These are phyloP conservation scores for Hemicrepidius hirtus DNA, from an alignment of 2,888 invertebrate species.

Conservation along the genomic window DNA sequence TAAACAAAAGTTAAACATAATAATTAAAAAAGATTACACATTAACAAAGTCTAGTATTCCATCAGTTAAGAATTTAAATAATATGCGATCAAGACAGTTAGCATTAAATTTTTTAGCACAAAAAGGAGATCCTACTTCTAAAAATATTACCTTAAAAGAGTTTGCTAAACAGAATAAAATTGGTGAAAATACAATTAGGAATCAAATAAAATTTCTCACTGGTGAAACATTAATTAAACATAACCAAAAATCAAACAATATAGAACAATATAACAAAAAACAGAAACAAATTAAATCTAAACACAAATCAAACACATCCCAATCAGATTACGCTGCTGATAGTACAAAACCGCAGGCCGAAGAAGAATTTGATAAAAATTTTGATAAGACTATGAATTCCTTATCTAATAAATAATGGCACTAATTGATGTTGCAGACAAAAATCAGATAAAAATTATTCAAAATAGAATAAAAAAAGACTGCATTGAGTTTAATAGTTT, in stretches of 20 bases:
- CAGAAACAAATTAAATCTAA: slow-evolving; percentile 6
- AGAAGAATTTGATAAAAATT: slow-evolving; percentile 1
- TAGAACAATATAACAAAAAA: slow-evolving; percentile 4
- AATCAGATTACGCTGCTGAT: neutral
- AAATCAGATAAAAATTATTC: slow-evolving; percentile 4
- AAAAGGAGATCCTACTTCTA: slow-evolving; percentile 4
- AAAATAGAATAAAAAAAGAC: slow-evolving; percentile 5
- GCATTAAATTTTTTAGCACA: slow-evolving; percentile 10
- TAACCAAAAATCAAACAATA: slow-evolving; percentile 9
- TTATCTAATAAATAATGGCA: slow-evolving; percentile 8
- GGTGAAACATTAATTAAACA: slow-evolving; percentile 11
- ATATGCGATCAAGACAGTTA: neutral
- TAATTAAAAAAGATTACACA: slow-evolving; percentile 14
- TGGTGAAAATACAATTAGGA: slow-evolving; percentile 9
- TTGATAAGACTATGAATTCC: slow-evolving; percentile 1
- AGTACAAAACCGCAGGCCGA: neutral
- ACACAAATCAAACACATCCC: neutral
- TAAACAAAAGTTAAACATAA: slow-evolving; percentile 6
- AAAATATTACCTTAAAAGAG: slow-evolving; percentile 1
- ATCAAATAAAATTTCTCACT: slow-evolving; percentile 7
- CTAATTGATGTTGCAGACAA: slow-evolving; percentile 11
- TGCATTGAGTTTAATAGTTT: slow-evolving; percentile 4
- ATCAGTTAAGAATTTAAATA: slow-evolving; percentile 8
- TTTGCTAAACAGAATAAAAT: slow-evolving; percentile 4
- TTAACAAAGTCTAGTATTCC: slow-evolving; percentile 15